A percentile compares a stretch with the other conserved stretches of the same genome.
phyloP scores from a whole-genome alignment of 2,113 vertebrate genomes.

The Globicephala melas region DNA sequence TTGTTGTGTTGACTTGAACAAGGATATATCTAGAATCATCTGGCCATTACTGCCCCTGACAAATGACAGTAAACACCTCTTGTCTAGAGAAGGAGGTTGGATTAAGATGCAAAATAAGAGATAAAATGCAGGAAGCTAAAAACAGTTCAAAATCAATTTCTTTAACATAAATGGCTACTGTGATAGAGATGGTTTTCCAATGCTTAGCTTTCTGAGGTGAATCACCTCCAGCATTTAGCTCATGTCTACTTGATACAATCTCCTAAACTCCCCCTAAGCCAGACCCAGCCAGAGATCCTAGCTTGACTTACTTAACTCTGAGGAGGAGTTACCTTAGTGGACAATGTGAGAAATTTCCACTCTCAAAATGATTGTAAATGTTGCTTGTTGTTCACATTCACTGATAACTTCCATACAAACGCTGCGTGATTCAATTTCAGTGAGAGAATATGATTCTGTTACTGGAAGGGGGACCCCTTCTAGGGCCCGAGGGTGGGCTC shows the following conservation, averaged over 20 bases:
- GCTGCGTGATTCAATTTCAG: neutral
- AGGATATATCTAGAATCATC: slow-evolving; percentile 34
- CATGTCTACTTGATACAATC: neutral
- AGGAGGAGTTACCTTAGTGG: neutral
- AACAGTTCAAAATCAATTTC: slow-evolving; percentile 65
- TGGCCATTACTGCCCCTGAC: slow-evolving; percentile 28
- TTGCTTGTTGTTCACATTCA: neutral
- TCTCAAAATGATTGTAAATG: neutral
- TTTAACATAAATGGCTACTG: slow-evolving; percentile 34
- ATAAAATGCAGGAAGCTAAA: slow-evolving; percentile 53
- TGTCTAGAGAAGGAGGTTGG: slow-evolving; percentile 24
- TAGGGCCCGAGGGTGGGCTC: neutral
- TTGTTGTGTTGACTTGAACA: slow-evolving; percentile 52
- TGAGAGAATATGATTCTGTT: neutral
- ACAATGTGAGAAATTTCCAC: neutral
- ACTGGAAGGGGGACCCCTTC: neutral
- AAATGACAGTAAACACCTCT: slow-evolving; percentile 36
- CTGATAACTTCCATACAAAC: neutral
- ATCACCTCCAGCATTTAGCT: neutral
- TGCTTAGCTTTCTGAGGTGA: slow-evolving; percentile 41
- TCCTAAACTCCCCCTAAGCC: neutral
- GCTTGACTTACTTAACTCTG: neutral
- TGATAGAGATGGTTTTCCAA: neutral
- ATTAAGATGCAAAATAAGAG: slow-evolving; percentile 54
- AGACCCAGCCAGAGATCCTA: neutral